phyloP scores from a whole-genome alignment of 1,140 invertebrate genomes.

The Aphis craccivora region DNA sequence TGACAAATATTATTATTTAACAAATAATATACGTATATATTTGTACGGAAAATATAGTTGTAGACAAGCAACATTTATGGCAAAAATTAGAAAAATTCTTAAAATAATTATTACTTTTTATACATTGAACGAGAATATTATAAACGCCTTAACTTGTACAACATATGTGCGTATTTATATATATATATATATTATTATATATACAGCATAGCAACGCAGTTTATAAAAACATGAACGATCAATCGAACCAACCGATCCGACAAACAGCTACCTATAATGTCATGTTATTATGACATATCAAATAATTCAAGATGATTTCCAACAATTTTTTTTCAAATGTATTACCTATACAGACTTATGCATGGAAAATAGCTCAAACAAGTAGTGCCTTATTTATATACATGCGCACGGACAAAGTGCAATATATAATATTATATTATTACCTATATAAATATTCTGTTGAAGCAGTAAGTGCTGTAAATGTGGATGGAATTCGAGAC shows the following conservation, averaged over 20 bases:
- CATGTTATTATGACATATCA: too few relatives aligned
- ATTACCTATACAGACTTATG: not conserved
- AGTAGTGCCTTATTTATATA: too few relatives aligned
- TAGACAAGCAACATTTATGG: not conserved
- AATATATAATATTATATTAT: not conserved
- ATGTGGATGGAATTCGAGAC: not conserved
- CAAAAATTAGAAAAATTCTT: not conserved
- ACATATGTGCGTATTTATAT: too few relatives aligned
- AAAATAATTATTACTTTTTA: not conserved
- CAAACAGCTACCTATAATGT: not conserved
- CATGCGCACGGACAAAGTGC: not conserved
- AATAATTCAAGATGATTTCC: too few relatives aligned
- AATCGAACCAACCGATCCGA: not conserved
- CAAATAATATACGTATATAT: too few relatives aligned
- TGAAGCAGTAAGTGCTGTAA: not conserved
- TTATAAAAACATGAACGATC: not conserved
- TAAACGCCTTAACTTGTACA: not conserved
- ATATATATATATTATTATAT: too few relatives aligned
- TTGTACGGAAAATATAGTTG: too few relatives aligned
- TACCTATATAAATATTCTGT: not conserved
- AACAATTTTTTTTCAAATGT: not conserved
- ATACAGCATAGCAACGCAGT: not conserved
- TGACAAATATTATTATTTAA: too few relatives aligned
- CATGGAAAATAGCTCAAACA: not conserved
- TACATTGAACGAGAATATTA: not conserved